Conservation (phyloP, 64 coral and sea anemone species). For the Catalaphyllia jardinei region DNA sequence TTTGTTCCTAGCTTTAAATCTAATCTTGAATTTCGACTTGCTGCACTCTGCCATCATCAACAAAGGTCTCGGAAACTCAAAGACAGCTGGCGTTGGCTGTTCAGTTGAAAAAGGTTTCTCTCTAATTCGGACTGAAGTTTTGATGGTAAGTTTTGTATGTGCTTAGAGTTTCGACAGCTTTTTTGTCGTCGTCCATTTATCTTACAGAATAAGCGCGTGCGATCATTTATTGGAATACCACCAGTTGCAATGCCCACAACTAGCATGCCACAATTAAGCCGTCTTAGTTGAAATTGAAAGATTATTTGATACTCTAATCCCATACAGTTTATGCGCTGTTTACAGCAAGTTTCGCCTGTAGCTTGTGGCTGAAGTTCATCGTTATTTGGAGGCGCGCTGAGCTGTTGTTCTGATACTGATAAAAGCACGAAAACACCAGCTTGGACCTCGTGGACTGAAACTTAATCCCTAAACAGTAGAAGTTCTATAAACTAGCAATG, state of each 20-base stretch:
- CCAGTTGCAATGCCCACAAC: no score
- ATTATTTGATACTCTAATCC: no score
- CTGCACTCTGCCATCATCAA: not conserved
- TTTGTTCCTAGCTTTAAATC: not conserved
- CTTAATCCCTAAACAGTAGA: constrained; percentile 1
- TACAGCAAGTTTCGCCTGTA: not conserved
- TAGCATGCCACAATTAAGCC: no score
- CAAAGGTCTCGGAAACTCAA: not conserved
- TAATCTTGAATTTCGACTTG: not conserved
- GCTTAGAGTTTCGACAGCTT: no score
- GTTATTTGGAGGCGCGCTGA: not conserved
- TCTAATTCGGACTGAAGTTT: no score
- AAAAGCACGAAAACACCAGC: not conserved
- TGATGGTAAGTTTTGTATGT: no score
- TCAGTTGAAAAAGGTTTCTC: no score
- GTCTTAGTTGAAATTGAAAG: no score
- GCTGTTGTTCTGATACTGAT: constrained; percentile 1
- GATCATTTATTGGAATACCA: no score
- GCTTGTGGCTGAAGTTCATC: not conserved
- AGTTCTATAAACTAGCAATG: not conserved
- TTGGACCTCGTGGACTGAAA: constrained; percentile 5
- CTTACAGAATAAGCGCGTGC: no score
- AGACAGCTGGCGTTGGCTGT: no score
- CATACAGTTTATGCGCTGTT: not conserved
- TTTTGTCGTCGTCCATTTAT: no score